Conservation (phyloP, 1,140 invertebrate species). For the Ctenoplectra terminalis region DNA sequence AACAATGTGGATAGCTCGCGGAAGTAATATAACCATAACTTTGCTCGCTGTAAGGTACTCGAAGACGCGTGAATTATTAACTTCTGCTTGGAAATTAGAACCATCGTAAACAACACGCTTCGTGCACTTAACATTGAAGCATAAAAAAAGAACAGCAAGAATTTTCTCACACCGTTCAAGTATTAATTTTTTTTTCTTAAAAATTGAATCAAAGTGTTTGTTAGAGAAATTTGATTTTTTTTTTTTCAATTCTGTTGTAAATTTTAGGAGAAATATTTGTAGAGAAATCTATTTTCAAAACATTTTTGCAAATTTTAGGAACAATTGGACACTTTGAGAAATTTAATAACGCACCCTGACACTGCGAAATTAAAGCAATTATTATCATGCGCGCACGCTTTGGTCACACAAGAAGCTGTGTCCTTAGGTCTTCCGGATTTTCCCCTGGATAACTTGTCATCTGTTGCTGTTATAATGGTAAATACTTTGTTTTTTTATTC, state of each 20-base stretch:
- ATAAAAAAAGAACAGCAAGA: neutral
- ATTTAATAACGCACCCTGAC: conserved; percentile 84
- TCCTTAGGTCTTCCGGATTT: conserved; percentile 93
- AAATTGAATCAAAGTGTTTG: no score
- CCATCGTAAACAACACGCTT: neutral
- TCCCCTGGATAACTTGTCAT: conserved; percentile 91
- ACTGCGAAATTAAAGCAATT: conserved; percentile 86
- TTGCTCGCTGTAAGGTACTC: neutral
- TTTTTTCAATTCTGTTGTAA: no score
- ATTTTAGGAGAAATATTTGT: no score
- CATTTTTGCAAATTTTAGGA: conserved; percentile 80
- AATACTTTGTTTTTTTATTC: conserved; percentile 54
- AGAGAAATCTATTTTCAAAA: no score
- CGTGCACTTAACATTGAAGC: neutral
- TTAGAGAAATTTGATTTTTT: no score
- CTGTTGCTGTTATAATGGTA: conserved; percentile 90
- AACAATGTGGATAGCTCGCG: conserved; percentile 37
- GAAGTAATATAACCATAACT: conserved; percentile 21
- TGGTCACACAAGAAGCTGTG: conserved; percentile 88
- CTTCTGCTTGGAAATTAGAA: neutral
- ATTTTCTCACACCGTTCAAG: no score
- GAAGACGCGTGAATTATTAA: neutral
- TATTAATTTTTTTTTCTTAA: no score
- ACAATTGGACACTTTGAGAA: conserved; percentile 83
- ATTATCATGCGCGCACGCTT: conserved; percentile 89